phyloP scores from a whole-genome alignment of 2,888 invertebrate genomes.

The Metellina segmentata region DNA sequence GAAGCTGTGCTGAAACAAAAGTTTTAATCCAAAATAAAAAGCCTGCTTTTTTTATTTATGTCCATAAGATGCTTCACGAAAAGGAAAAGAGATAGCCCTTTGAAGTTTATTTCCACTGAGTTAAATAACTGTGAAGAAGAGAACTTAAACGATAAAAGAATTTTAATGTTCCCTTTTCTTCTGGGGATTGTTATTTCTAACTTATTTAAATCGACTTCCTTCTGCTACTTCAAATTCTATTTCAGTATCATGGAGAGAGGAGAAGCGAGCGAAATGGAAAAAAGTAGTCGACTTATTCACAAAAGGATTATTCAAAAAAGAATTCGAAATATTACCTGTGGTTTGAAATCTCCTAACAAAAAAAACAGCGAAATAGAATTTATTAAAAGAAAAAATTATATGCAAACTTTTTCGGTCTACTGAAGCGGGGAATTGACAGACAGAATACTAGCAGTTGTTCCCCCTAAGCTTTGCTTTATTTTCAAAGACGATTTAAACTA shows the following conservation, averaged over 20 bases:
- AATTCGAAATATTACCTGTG: slow-evolving; percentile 49
- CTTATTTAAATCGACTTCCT: slow-evolving; percentile 56
- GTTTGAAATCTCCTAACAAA: slow-evolving; percentile 24
- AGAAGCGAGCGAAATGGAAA: background rate
- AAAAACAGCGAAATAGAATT: background rate
- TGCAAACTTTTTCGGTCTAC: slow-evolving; percentile 25
- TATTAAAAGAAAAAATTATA: slow-evolving; percentile 24
- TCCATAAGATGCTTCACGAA: background rate
- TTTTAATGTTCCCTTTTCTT: slow-evolving; percentile 35
- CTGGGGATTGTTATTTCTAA: slow-evolving; percentile 40
- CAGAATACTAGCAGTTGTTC: background rate
- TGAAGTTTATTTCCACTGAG: slow-evolving; percentile 24
- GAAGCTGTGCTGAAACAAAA: background rate
- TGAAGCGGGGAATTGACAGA: slow-evolving; percentile 26
- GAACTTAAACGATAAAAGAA: slow-evolving; percentile 49
- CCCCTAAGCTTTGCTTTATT: background rate
- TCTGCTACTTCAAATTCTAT: slow-evolving; percentile 14
- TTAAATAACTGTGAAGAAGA: slow-evolving; percentile 20
- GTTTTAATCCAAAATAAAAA: background rate
- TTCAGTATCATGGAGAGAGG: slow-evolving; percentile 3
- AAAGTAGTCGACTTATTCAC: background rate
- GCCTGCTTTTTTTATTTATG: background rate
- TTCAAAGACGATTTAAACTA: slow-evolving; percentile 13
- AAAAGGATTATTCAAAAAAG: slow-evolving; percentile 18
- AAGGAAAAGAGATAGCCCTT: background rate